A percentile compares a stretch with the other conserved stretches of the same genome.
Evolutionary conservation across 2,113 vertebrate species (phyloP).

Genomic region (Anser brachyrhynchus): DNA sequence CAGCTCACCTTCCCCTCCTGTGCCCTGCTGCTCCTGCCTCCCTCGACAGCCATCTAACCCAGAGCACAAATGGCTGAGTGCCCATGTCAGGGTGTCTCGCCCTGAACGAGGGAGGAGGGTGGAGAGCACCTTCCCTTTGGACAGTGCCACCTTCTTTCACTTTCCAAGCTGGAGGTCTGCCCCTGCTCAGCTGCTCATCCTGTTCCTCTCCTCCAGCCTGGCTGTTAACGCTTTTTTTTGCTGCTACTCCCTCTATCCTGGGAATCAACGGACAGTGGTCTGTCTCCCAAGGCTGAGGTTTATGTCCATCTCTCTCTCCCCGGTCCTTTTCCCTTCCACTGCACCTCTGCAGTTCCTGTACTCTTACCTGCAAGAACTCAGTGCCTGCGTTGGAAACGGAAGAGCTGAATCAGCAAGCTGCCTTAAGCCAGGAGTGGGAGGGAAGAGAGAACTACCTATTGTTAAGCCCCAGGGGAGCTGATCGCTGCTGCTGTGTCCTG

Average conservation of each 20-base stretch:
- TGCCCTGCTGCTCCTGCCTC: background rate
- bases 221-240: conserved; percentile 59
- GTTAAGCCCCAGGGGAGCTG: background rate
- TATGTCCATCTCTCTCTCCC: conserved; percentile 13
- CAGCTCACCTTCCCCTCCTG: background rate
- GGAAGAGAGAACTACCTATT: background rate
- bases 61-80: conserved; percentile 60
- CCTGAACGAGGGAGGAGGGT: background rate
- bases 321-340: background rate
- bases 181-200: conserved; percentile 50
- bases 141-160: conserved; percentile 42
- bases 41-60: background rate
- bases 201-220: conserved; percentile 53
- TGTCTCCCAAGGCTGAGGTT: conserved; percentile 35
- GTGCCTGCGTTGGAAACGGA: conserved; percentile 47
- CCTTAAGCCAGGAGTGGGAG: conserved; percentile 60
- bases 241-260: conserved; percentile 70
- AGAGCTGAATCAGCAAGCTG: conserved; percentile 47
- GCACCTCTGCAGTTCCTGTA: background rate
- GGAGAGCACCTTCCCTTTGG: conserved; percentile 15
- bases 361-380: conserved; percentile 33
- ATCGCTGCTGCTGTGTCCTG: background rate
- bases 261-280: conserved; percentile 46
- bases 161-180: conserved; percentile 56
- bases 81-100: background rate